These are phyloP conservation scores for Cheilosia vernalis DNA, from an alignment of 2,888 invertebrate species.

Conservation along the genomic window DNA sequence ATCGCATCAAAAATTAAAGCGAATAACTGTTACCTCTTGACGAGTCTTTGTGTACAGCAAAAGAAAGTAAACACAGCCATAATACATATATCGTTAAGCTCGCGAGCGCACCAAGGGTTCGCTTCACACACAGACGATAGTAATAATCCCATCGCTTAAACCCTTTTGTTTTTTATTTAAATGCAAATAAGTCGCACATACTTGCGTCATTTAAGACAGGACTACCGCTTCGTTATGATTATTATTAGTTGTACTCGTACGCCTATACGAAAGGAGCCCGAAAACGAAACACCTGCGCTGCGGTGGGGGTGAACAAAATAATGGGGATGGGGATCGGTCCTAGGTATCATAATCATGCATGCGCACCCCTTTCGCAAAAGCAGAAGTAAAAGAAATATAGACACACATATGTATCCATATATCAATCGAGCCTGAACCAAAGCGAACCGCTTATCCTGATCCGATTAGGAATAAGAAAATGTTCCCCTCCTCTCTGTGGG, in stretches of 20 bases:
- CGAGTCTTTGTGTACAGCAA: slow-evolving; percentile 24
- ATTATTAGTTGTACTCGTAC: slow-evolving; percentile 49
- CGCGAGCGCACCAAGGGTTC: slow-evolving; percentile 21
- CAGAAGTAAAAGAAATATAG: slow-evolving; percentile 31
- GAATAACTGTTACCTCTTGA: slow-evolving; percentile 54
- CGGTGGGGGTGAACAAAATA: slow-evolving; percentile 12
- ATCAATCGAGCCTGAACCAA: slow-evolving; percentile 49
- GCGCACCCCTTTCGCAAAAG: slow-evolving; percentile 26
- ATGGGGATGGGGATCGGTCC: slow-evolving; percentile 1
- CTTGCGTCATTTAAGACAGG: neutral
- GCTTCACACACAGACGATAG: slow-evolving; percentile 4
- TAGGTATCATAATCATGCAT: slow-evolving; percentile 19
- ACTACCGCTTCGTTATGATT: slow-evolving; percentile 27
- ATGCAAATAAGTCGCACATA: slow-evolving; percentile 59
- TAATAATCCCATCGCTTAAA: slow-evolving; percentile 47
- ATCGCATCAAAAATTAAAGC: slow-evolving; percentile 54
- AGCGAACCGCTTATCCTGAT: slow-evolving; percentile 76
- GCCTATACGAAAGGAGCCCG: slow-evolving; percentile 43
- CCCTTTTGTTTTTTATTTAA: slow-evolving; percentile 33
- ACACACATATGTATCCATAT: slow-evolving; percentile 17
- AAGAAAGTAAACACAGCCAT: slow-evolving; percentile 24
- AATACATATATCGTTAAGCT: slow-evolving; percentile 22
- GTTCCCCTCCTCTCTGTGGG: neutral
- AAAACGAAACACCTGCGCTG: slow-evolving; percentile 28
- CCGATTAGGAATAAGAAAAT: slow-evolving; percentile 76